Conservation (phyloP, 2,888 invertebrate species). For the Sphaerophoria rueppellii region DNA sequence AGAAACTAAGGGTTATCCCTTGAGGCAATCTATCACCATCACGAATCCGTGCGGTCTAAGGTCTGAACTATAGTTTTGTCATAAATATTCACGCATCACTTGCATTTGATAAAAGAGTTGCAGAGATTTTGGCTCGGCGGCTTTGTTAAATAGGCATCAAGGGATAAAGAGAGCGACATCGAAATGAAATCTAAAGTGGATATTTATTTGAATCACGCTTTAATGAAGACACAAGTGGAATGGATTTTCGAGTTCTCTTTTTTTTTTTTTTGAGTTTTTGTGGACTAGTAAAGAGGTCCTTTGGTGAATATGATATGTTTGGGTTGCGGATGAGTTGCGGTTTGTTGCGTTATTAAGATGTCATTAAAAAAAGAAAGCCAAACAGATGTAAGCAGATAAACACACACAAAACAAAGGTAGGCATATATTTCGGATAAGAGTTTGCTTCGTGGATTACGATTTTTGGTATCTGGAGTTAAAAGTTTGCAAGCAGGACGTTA, state of each 20-base stretch:
- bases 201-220: slow-evolving; percentile 70
- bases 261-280: slow-evolving; percentile 13
- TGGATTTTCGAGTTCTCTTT: slow-evolving; percentile 37
- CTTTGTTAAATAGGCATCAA: slow-evolving; percentile 9
- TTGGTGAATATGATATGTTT: slow-evolving; percentile 19
- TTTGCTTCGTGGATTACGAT: no score
- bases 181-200: slow-evolving; percentile 64
- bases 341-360: slow-evolving; percentile 64
- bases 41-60: slow-evolving; percentile 59
- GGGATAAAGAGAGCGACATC: slow-evolving; percentile 22
- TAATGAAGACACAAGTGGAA: slow-evolving; percentile 63
- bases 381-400: slow-evolving; percentile 51
- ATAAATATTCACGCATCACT: slow-evolving; percentile 67
- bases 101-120: slow-evolving; percentile 63
- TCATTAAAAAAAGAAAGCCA: slow-evolving; percentile 53
- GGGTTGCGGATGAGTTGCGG: slow-evolving; percentile 54
- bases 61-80: slow-evolving; percentile 46
- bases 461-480: no score
- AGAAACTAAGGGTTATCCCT: slow-evolving; percentile 20
- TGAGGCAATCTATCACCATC: slow-evolving; percentile 5
- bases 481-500: no score
- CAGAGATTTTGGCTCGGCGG: slow-evolving; percentile 12
- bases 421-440: no score
- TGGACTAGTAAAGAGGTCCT: background rate
- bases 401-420: background rate